Conservation (phyloP, 2,113 vertebrate genomes). For the Centrocercus urophasianus region DNA sequence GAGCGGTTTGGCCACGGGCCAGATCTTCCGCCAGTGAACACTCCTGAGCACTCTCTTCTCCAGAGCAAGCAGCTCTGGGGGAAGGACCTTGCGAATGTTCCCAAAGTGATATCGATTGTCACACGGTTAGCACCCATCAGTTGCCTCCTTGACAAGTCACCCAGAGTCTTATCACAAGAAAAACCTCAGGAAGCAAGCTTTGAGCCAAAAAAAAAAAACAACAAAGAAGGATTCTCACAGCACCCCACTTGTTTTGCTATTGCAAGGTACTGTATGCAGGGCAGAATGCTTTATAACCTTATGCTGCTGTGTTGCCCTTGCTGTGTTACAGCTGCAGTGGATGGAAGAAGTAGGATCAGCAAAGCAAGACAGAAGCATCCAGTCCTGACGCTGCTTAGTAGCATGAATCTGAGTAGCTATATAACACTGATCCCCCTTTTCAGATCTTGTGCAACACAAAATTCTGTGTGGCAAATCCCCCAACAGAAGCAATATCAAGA, state of each 20-base stretch:
- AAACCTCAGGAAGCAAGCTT: too few relatives aligned
- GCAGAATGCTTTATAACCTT: background rate
- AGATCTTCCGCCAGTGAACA: too few relatives aligned
- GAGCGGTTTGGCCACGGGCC: too few relatives aligned
- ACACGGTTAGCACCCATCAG: too few relatives aligned
- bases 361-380: background rate
- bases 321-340: background rate
- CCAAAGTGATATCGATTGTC: too few relatives aligned
- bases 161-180: too few relatives aligned
- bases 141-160: too few relatives aligned
- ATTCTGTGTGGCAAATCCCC: background rate
- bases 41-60: too few relatives aligned
- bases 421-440: background rate
- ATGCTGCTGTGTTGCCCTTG: background rate
- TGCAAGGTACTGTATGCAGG: background rate
- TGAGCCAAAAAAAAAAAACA: too few relatives aligned
- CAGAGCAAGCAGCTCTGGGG: too few relatives aligned
- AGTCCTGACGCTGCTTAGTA: background rate
- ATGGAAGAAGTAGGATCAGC: background rate
- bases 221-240: background rate
- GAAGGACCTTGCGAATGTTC: too few relatives aligned
- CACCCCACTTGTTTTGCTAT: background rate
- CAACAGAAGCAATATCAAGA: background rate
- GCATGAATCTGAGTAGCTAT: background rate
- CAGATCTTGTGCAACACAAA: background rate